phyloP scores from a whole-genome alignment of 2,888 invertebrate genomes.

The Allacma fusca region DNA sequence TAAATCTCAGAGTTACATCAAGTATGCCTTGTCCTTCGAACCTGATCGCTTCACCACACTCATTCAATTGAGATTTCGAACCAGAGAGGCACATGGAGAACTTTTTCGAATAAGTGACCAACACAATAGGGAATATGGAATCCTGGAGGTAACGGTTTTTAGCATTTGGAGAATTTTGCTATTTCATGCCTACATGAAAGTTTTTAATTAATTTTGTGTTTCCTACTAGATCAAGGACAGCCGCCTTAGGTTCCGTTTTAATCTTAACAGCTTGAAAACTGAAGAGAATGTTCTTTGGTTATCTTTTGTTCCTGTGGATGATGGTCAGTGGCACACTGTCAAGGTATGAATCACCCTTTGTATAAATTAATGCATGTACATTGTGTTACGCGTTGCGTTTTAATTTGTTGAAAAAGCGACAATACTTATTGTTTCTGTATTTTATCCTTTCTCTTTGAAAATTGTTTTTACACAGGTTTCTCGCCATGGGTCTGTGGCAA shows the following conservation, averaged over 20 bases:
- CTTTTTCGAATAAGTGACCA: slow-evolving; percentile 93
- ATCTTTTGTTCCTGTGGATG: slow-evolving; percentile 87
- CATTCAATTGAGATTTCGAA: slow-evolving; percentile 91
- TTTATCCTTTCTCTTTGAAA: too few species aligned
- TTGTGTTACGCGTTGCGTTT: too few species aligned
- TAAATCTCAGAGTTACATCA: slow-evolving; percentile 93
- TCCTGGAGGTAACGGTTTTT: slow-evolving; percentile 71
- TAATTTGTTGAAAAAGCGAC: too few species aligned
- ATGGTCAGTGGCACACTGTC: slow-evolving; percentile 97
- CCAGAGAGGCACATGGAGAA: slow-evolving; percentile 91
- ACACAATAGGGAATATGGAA: slow-evolving; percentile 92
- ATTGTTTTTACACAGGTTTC: too few species aligned
- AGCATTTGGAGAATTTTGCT: background rate
- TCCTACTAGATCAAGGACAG: slow-evolving; percentile 90
- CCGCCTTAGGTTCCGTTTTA: slow-evolving; percentile 87
- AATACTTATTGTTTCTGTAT: too few species aligned
- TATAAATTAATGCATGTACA: too few species aligned
- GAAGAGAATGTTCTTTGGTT: slow-evolving; percentile 91
- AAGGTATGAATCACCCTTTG: too few species aligned
- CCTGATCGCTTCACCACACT: slow-evolving; percentile 92
- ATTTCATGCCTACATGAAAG: background rate
- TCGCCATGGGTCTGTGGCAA: slow-evolving; percentile 68
- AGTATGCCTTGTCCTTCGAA: slow-evolving; percentile 93
- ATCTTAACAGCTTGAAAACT: slow-evolving; percentile 87
- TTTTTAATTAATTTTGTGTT: slow-evolving; percentile 61